Evolutionary conservation across 2,113 vertebrate genomes (phyloP).

Genomic region (Cololabis saira): DNA sequence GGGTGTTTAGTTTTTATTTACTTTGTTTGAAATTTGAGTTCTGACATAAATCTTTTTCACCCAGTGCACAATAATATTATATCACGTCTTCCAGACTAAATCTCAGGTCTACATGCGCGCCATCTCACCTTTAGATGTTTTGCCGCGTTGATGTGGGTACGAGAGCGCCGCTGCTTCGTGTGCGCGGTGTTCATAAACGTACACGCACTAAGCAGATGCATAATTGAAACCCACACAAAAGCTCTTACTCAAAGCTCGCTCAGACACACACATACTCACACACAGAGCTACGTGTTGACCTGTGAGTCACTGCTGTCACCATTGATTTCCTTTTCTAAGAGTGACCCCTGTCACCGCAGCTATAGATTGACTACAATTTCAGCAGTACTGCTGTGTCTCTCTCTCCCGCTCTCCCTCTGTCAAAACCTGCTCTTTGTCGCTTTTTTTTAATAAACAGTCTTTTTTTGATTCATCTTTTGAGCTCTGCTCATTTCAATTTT

Average conservation of each 20-base stretch:
- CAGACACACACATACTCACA: constrained; percentile 27
- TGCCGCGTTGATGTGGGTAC: neutral
- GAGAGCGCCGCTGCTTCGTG: neutral
- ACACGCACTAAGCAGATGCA: constrained; percentile 38
- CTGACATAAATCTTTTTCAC: too few relatives aligned
- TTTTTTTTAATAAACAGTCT: neutral
- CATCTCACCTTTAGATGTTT: neutral
- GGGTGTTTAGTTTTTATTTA: too few relatives aligned
- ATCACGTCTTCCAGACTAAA: constrained; percentile 11
- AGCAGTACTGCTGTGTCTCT: constrained; percentile 51
- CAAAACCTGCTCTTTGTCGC: constrained; percentile 2
- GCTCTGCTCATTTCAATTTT: constrained; percentile 3
- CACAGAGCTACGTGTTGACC: constrained; percentile 73
- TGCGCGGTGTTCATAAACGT: constrained; percentile 5
- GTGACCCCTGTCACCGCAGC: constrained; percentile 82
- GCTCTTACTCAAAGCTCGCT: constrained; percentile 25
- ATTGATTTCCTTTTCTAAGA: constrained; percentile 86
- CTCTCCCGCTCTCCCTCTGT: constrained; percentile 27
- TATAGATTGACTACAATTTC: constrained; percentile 80
- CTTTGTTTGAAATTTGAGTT: too few relatives aligned
- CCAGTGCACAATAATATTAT: neutral
- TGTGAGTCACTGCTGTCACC: constrained; percentile 84
- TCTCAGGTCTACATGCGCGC: neutral
- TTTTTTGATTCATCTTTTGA: neutral
- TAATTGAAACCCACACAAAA: constrained; percentile 43